Percentiles rank a stretch among this genome's conserved stretches.
phyloP scores from a whole-genome alignment of 2,888 invertebrate genomes.

The Dinocampus coccinellae region DNA sequence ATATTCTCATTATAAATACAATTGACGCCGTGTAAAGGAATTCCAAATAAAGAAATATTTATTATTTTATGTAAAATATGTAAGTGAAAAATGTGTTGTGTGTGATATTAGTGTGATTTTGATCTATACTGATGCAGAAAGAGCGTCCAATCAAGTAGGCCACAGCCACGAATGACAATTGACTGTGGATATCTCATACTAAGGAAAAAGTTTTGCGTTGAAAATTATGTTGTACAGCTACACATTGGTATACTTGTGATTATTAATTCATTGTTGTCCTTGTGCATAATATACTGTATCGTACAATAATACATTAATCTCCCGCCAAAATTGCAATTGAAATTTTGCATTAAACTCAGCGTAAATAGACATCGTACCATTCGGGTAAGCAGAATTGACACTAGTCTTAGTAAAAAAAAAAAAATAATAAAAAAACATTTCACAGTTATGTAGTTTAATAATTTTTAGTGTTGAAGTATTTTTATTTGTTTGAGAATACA shows the following conservation, averaged over 20 bases:
- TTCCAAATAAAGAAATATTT: slow-evolving; percentile 57
- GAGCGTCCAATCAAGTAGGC: slow-evolving; percentile 66
- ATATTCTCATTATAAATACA: slow-evolving; percentile 66
- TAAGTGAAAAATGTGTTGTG: slow-evolving; percentile 51
- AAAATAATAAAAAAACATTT: slow-evolving; percentile 5
- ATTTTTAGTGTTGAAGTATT: background rate
- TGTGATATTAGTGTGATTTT: slow-evolving; percentile 41
- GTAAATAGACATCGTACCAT: slow-evolving; percentile 36
- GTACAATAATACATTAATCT: slow-evolving; percentile 29
- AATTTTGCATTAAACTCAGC: slow-evolving; percentile 39
- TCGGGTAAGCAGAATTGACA: slow-evolving; percentile 36
- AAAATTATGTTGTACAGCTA: background rate
- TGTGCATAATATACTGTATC: background rate
- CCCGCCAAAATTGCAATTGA: slow-evolving; percentile 50
- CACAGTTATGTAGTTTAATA: background rate
- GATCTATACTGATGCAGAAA: slow-evolving; percentile 44
- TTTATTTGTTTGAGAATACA: background rate
- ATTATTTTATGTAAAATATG: slow-evolving; percentile 51
- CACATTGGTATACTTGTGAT: background rate
- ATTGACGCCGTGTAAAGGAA: slow-evolving; percentile 52
- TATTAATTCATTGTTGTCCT: background rate
- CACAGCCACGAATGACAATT: slow-evolving; percentile 67
- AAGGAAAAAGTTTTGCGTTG: slow-evolving; percentile 39
- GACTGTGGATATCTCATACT: slow-evolving; percentile 52
- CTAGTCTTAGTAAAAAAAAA: background rate